Base-by-base conservation (phyloP, 2,888 invertebrate genomes). In the Hemithea aestivaria region DNA sequence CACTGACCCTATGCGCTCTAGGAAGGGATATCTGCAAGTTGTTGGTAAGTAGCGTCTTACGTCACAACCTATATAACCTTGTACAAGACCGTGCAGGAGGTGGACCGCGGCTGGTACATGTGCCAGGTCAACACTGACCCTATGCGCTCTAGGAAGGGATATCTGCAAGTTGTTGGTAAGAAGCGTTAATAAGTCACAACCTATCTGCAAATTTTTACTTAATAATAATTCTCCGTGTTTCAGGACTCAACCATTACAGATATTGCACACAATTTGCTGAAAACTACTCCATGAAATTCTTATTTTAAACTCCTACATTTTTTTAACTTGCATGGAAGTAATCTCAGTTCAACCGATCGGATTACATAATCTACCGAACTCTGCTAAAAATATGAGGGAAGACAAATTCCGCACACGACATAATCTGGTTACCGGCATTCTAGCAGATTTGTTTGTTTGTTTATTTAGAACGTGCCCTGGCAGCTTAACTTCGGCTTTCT, bases 111-210 rank as follows among this genome's bases (percentile, higher is more conserved):
- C 43, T 96, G 95, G 95, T 96, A 90, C 66, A 96, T 96, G 96
- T 96, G 96, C 71, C 96, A 96, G 80, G 93, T 96, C 54, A 96
- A 96, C 81, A 96, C 96, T 1, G 95, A 96, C 78, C 96, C 96
- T n/a, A 96, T 96, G 96, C 89, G 95, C 52, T 94, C 94, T 44
- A 89, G 94, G 37, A 94, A 95, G 70, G 96, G 96, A 36, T 96
- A 96, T 73, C 89, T 96, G 21, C 95, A 96, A 88, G 96, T 96
- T 53, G 95, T 96, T 26, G 96, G 96, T 96, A 70, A 91, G 93
- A 88, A 40, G 20, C 27, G 21, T n/a, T 40, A n/a, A 96, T 96
- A 65, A 96, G 96, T 73, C 95, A 95, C 79, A 94, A 94, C 71
- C 94, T 96, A 49, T n/a, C n/a, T n/a, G n/a, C n/a, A n/a, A n/a